Evolutionary conservation across 2,888 invertebrate species (phyloP).

Genomic region (Agrochola lychnidis): DNA sequence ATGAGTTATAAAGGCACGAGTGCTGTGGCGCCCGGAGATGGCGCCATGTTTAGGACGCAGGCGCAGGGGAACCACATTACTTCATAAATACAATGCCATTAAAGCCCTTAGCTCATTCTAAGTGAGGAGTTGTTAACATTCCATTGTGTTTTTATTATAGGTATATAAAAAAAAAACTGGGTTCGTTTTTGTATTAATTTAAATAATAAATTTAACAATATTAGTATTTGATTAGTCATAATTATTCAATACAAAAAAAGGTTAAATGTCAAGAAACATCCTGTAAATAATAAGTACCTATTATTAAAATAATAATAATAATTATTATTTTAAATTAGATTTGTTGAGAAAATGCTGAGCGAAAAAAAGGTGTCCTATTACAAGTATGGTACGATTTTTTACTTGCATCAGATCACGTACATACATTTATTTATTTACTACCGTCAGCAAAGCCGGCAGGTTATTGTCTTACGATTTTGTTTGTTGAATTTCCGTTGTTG

Average conservation of each 20-base stretch:
- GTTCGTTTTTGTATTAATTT: background rate
- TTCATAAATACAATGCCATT: conserved; percentile 61
- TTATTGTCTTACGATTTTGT: conserved; percentile 73
- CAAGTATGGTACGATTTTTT: conserved; percentile 71
- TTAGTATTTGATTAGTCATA: conserved; percentile 7
- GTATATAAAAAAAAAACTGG: background rate
- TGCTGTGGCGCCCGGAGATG: conserved; percentile 63
- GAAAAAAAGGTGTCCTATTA: conserved; percentile 67
- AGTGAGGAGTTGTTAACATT: conserved; percentile 26
- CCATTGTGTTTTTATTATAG: conserved; percentile 29
- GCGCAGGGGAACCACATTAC: conserved; percentile 49
- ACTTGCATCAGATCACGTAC: conserved; percentile 71
- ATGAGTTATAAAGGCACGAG: conserved; percentile 68
- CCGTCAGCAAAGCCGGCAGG: conserved; percentile 72
- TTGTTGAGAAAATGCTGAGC: conserved; percentile 49
- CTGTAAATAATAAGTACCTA: conserved; percentile 10
- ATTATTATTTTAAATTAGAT: background rate
- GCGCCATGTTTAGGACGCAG: conserved; percentile 57
- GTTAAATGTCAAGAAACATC: conserved; percentile 22
- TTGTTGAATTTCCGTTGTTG: conserved; percentile 77
- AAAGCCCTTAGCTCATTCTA: conserved; percentile 29
- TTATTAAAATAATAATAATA: too few species aligned
- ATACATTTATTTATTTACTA: conserved; percentile 70
- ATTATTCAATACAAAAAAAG: conserved; percentile 7
- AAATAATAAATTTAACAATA: conserved; percentile 8